These are phyloP conservation scores for Anas bernieri DNA, from an alignment of 2,797 vertebrate genomes.

Conservation along the genomic window DNA sequence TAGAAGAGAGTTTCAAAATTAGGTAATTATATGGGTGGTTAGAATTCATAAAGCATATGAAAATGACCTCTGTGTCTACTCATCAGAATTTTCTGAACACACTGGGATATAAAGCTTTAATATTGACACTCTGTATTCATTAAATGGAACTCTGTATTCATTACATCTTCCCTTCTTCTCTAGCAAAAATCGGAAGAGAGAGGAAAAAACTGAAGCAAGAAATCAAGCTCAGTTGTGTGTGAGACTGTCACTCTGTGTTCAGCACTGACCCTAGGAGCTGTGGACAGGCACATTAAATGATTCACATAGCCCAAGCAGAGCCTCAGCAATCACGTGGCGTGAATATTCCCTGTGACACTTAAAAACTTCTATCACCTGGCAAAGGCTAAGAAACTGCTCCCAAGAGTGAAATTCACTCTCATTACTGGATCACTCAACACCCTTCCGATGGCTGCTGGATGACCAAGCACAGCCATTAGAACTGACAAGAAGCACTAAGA, in stretches of 20 bases:
- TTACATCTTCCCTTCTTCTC: neutral
- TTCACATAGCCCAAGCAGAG: neutral
- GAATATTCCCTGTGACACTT: neutral
- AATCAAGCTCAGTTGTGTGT: neutral
- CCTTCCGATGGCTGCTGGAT: neutral
- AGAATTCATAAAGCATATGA: slow-evolving; percentile 34
- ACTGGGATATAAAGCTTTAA: neutral
- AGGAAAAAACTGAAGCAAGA: neutral
- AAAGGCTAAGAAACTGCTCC: neutral
- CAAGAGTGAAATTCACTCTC: neutral
- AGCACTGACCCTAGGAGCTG: neutral
- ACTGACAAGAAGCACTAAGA: neutral
- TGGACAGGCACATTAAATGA: neutral
- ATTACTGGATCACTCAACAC: neutral
- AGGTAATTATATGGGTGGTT: slow-evolving; percentile 20
- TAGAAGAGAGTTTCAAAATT: slow-evolving; percentile 13
- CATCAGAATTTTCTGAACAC: slow-evolving; percentile 10
- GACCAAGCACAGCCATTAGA: neutral
- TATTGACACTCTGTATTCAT: neutral
- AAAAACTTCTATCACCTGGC: neutral
- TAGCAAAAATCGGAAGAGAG: neutral
- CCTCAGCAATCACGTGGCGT: neutral
- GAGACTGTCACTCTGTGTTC: neutral
- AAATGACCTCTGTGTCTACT: slow-evolving; percentile 34
- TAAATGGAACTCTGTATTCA: neutral